A percentile compares a stretch with the other conserved stretches of the same genome.
These are phyloP conservation scores for Parauchenoglanis ngamensis DNA, from an alignment of 2,797 vertebrate genomes.

Conservation along the genomic window DNA sequence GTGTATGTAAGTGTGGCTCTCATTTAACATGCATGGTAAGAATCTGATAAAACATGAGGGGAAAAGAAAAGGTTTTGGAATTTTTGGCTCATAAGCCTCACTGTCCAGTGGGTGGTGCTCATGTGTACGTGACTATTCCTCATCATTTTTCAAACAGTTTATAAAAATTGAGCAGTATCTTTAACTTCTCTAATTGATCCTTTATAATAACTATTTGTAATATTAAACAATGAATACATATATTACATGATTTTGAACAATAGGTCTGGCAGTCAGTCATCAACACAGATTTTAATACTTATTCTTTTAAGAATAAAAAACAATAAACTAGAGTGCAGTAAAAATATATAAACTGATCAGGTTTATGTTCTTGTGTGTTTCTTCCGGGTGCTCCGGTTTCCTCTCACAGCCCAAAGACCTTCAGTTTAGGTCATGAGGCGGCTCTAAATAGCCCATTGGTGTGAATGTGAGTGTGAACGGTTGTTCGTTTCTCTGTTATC, in stretches of 20 bases:
- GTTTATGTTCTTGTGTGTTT: no score
- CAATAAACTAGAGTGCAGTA: neutral
- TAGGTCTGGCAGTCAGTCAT: neutral
- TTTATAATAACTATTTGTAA: neutral
- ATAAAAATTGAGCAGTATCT: no score
- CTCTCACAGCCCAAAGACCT: no score
- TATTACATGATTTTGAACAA: neutral
- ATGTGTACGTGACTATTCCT: neutral
- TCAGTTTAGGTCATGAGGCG: no score
- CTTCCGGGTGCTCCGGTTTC: no score
- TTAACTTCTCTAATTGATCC: neutral
- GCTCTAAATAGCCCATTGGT: no score
- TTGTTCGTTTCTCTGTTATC: no score
- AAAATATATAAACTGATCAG: neutral
- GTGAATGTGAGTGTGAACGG: no score
- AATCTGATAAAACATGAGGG: neutral
- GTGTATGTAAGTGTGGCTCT: neutral
- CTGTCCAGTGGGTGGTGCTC: neutral
- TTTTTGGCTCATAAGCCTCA: neutral
- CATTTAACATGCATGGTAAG: neutral
- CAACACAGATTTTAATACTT: neutral
- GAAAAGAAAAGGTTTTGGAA: neutral
- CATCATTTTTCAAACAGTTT: neutral
- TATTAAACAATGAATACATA: neutral
- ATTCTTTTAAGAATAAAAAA: neutral